Percentiles rank a stretch among this genome's conserved stretches.
Conservation (phyloP, 2,797 vertebrate genomes). For the Channa striata region DNA sequence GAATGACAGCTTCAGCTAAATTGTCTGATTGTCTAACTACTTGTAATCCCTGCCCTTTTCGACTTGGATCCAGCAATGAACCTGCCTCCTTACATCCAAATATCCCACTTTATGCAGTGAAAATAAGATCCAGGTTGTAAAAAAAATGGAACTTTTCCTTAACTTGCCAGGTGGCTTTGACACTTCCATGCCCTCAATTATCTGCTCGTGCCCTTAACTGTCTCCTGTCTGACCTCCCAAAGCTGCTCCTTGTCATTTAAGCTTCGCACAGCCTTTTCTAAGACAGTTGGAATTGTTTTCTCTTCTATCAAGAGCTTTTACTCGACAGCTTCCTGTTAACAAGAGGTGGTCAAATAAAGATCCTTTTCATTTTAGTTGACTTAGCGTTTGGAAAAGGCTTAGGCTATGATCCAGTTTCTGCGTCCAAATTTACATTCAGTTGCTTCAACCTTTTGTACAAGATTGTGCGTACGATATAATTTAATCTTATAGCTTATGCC, state of each 20-base stretch:
- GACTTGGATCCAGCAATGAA: neutral
- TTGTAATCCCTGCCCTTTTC: neutral
- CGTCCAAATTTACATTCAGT: conserved; percentile 25
- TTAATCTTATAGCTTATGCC: conserved; percentile 34
- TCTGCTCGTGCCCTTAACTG: conserved; percentile 46
- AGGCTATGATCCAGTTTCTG: conserved; percentile 34
- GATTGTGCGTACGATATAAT: conserved; percentile 23
- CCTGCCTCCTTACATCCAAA: neutral
- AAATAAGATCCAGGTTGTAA: conserved; percentile 11
- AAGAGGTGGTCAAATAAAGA: conserved; percentile 29
- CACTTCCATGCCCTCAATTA: conserved; percentile 65
- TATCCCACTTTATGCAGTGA: conserved; percentile 15
- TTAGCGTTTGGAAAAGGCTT: conserved; percentile 17
- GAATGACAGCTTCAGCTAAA: conserved; percentile 9
- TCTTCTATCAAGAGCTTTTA: conserved; percentile 26
- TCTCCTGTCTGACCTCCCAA: conserved; percentile 36
- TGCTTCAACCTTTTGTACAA: conserved; percentile 39
- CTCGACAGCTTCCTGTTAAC: conserved; percentile 32
- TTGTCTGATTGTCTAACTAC: conserved; percentile 3
- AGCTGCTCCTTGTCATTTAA: conserved; percentile 60
- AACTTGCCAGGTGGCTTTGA: conserved; percentile 36
- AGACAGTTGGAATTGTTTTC: conserved; percentile 37
- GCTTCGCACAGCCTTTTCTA: conserved; percentile 23
- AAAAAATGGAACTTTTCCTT: conserved; percentile 3
- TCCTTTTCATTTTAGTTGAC: conserved; percentile 28